A percentile compares a stretch with the other conserved stretches of the same genome.
Conservation (phyloP, 2,113 vertebrate genomes). For the Onychostruthus taczanowskii region DNA sequence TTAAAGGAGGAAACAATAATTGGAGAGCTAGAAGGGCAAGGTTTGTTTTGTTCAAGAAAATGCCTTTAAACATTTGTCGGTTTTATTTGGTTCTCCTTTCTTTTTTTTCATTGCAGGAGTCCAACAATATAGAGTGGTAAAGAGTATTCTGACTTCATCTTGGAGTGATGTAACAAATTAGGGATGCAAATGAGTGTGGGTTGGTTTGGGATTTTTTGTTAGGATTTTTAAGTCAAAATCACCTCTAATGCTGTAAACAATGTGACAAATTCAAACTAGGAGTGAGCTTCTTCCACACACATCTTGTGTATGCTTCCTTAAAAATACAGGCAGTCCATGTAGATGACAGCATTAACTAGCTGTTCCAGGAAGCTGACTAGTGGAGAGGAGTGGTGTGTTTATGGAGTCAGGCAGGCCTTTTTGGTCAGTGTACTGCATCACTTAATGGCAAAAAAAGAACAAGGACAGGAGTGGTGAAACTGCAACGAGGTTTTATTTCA, state of each 20-base stretch:
- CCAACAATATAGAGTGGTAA: not conserved
- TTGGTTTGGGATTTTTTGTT: not conserved
- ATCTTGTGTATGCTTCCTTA: not conserved
- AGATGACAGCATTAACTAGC: not conserved
- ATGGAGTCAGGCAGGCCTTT: not conserved
- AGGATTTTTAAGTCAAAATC: not conserved
- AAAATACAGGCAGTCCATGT: not conserved
- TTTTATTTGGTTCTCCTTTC: not conserved
- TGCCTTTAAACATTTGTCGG: not conserved
- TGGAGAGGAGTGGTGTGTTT: not conserved
- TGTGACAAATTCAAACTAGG: not conserved
- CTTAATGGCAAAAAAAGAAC: not conserved
- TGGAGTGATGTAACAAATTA: not conserved
- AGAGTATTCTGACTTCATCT: not conserved
- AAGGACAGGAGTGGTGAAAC: not conserved
- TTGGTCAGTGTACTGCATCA: not conserved
- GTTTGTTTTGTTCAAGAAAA: not conserved
- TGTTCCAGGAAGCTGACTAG: not conserved
- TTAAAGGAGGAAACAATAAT: not conserved
- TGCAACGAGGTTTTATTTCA: rapidly evolving
- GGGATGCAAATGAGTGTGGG: not conserved
- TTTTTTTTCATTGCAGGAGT: not conserved
- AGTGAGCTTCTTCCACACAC: not conserved
- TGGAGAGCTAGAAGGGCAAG: not conserved
- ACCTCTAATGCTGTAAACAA: not conserved